Evolutionary conservation across 2,113 vertebrate genomes (phyloP).

Genomic region (Pyxicephalus adspersus): DNA sequence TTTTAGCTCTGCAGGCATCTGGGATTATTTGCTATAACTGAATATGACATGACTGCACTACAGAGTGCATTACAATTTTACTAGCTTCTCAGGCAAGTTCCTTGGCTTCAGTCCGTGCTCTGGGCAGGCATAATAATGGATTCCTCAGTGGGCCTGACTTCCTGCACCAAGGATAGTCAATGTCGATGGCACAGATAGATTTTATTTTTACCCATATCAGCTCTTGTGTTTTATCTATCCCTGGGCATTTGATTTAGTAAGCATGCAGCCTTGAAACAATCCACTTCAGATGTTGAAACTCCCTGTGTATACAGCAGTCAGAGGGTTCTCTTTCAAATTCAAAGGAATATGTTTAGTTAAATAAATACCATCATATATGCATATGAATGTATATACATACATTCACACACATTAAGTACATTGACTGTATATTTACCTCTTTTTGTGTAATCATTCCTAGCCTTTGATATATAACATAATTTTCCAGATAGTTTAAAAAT

Average conservation of each 20-base stretch:
- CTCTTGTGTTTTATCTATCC: constrained; percentile 54
- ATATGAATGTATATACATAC: too few species aligned
- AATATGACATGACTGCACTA: constrained; percentile 99
- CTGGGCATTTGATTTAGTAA: constrained; percentile 40
- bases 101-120: constrained; percentile 78
- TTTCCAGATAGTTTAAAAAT: too few species aligned
- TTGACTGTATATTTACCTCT: too few species aligned
- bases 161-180: constrained; percentile 81
- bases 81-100: constrained; percentile 90
- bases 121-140: constrained; percentile 82
- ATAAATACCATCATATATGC: too few species aligned
- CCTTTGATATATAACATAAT: too few species aligned
- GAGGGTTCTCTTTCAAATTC: neutral
- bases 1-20: constrained; percentile 99
- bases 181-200: constrained; percentile 71
- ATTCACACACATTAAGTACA: too few species aligned
- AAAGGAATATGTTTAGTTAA: neutral
- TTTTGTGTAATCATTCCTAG: too few species aligned
- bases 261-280: constrained; percentile 28
- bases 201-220: constrained; percentile 41
- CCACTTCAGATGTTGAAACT: neutral
- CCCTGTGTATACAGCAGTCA: neutral
- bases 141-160: constrained; percentile 78
- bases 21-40: constrained; percentile 99
- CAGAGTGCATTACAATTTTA: constrained; percentile 99